phyloP scores from a whole-genome alignment of 2,888 invertebrate genomes.

The Epinotia brunnichana region DNA sequence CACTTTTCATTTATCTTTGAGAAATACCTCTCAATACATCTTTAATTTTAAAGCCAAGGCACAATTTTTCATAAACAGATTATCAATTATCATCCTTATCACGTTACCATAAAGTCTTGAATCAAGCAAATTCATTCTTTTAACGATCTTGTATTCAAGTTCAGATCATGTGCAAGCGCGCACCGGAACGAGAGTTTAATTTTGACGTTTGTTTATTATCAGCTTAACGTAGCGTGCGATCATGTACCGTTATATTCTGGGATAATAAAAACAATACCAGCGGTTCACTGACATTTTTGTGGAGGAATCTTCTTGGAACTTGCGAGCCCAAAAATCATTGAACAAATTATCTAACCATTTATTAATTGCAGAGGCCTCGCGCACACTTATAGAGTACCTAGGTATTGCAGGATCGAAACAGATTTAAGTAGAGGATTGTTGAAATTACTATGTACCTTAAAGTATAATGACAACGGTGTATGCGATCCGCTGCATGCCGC shows the following conservation, averaged over 20 bases:
- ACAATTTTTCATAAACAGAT: background rate
- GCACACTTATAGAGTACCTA: background rate
- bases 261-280: background rate
- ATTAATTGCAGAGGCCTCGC: background rate
- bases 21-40: background rate
- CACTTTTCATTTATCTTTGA: background rate
- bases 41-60: no score
- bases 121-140: background rate
- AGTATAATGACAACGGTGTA: no score
- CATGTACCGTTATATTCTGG: background rate
- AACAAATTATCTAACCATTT: no score
- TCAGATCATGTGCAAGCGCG: background rate
- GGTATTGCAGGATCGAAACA: no score
- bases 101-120: background rate
- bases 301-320: background rate
- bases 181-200: background rate
- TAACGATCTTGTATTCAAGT: background rate
- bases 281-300: background rate
- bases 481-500: no score
- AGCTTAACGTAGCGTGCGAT: background rate
- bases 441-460: no score
- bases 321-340: no score
- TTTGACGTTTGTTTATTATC: constrained; percentile 7
- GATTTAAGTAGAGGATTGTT: no score
- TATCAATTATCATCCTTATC: background rate